These are phyloP conservation scores for Lithophane semibrunnea DNA, from an alignment of 2,888 invertebrate species.

Conservation along the genomic window DNA sequence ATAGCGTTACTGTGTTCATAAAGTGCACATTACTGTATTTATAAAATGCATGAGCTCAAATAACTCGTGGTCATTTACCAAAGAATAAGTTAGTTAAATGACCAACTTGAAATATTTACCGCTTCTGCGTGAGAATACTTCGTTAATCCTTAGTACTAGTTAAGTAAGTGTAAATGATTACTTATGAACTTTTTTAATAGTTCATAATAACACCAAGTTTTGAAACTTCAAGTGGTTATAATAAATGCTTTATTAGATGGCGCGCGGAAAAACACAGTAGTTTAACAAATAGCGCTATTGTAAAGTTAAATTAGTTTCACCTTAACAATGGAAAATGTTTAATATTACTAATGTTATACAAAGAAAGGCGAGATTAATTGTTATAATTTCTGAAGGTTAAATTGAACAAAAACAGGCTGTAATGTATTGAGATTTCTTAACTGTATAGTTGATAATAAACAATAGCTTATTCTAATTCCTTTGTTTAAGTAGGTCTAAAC, in stretches of 20 bases:
- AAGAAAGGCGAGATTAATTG: constrained; percentile 39
- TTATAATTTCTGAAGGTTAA: constrained; percentile 45
- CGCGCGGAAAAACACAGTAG: constrained; percentile 77
- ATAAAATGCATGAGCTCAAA: constrained; percentile 23
- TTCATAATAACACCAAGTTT: constrained; percentile 75
- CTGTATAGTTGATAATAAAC: not conserved
- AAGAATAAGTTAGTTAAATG: constrained; percentile 18
- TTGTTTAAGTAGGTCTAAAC: too few species aligned
- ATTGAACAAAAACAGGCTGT: not conserved
- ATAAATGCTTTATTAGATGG: constrained; percentile 80
- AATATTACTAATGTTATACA: constrained; percentile 63
- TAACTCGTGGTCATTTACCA: constrained; percentile 28
- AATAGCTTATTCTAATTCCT: too few species aligned
- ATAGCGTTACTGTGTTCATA: not conserved
- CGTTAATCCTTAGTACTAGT: constrained; percentile 35
- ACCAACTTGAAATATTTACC: constrained; percentile 35
- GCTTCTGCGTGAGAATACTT: constrained; percentile 42
- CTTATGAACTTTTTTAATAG: constrained; percentile 73
- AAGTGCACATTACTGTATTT: too few species aligned
- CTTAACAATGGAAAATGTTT: constrained; percentile 74
- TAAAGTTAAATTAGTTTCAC: constrained; percentile 84
- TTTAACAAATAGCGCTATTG: constrained; percentile 80
- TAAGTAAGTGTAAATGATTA: constrained; percentile 58
- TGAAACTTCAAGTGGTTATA: constrained; percentile 74
- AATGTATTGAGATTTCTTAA: not conserved